Percentiles rank a stretch among this genome's conserved stretches.
phyloP scores from a whole-genome alignment of 2,888 invertebrate species.

The Polymixis flavicincta region DNA sequence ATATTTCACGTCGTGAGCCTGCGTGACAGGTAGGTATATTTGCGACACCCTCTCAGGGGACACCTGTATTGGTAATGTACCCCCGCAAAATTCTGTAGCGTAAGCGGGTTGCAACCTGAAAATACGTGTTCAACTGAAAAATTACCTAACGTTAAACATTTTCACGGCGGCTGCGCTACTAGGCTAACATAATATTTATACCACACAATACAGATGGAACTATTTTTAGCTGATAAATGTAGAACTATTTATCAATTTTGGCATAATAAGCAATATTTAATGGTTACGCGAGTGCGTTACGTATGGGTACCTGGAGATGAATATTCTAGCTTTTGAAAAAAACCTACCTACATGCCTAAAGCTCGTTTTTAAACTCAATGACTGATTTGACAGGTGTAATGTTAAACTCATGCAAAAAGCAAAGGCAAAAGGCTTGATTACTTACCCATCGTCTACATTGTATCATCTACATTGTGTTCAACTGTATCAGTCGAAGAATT shows the following conservation, averaged over 20 bases:
- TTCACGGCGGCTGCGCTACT: conserved; percentile 18
- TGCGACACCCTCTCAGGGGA: conserved; percentile 68
- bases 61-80: conserved; percentile 58
- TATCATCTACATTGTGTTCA: no score
- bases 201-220: conserved; percentile 45
- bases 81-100: conserved; percentile 38
- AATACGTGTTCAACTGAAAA: conserved; percentile 41
- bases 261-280: conserved; percentile 39
- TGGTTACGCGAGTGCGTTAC: conserved; percentile 20
- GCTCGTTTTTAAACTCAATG: no score
- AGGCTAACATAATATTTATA: conserved; percentile 52
- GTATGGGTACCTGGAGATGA: not conserved
- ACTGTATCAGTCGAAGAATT: no score
- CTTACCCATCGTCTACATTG: no score
- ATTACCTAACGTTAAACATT: conserved; percentile 48
- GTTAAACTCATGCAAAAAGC: no score
- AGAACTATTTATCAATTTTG: conserved; percentile 58
- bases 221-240: conserved; percentile 60
- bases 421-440: no score
- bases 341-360: not conserved
- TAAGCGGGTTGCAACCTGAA: conserved; percentile 53
- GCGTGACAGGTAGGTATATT: conserved; percentile 72
- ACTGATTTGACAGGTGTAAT: no score
- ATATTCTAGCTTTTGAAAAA: not conserved
- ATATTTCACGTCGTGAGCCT: conserved; percentile 69